These are phyloP conservation scores for Nyctibius bracteatus DNA, from an alignment of 2,113 vertebrate genomes.

Conservation along the genomic window DNA sequence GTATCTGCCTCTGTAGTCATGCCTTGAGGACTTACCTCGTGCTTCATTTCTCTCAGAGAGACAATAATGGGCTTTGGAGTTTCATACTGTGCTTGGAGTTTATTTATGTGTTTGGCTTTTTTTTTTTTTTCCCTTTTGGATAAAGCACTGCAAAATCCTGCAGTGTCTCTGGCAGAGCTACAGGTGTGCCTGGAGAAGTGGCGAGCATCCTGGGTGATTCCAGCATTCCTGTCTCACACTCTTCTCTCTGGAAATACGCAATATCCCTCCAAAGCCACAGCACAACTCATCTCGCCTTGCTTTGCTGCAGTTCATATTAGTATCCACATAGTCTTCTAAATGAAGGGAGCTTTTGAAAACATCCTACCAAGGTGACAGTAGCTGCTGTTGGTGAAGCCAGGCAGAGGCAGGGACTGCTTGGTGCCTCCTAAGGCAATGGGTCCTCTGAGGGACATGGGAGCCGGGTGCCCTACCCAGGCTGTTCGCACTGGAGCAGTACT, in stretches of 20 bases:
- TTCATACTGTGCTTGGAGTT: neutral
- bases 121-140: neutral
- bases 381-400: neutral
- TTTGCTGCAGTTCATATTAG: neutral
- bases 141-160: neutral
- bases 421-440: neutral
- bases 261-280: neutral
- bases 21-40: neutral
- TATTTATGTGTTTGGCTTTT: neutral
- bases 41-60: neutral
- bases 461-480: neutral
- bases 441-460: neutral
- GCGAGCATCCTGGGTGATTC: neutral
- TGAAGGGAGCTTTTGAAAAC: neutral
- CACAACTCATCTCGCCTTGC: neutral
- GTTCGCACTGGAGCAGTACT: rapidly evolving
- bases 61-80: conserved; percentile 32
- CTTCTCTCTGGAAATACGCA: neutral
- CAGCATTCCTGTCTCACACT: neutral
- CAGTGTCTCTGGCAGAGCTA: neutral
- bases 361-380: neutral
- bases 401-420: no score
- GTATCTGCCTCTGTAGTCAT: neutral
- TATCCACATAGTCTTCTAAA: neutral
- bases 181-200: neutral